These are phyloP conservation scores for Elymnias hypermnestra DNA, from an alignment of 1,140 invertebrate species.

Conservation along the genomic window DNA sequence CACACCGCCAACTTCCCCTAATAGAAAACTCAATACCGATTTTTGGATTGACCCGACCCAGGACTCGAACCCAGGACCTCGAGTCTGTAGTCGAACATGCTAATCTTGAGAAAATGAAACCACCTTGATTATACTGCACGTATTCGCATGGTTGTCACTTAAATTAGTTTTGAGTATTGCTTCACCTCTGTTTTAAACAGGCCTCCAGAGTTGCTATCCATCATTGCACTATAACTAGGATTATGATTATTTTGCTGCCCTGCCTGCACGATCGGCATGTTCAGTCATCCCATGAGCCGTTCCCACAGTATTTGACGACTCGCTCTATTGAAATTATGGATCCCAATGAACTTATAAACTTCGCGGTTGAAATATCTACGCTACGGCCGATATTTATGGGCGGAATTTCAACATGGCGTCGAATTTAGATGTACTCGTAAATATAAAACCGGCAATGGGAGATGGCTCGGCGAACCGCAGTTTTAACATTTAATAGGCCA, in stretches of 20 bases:
- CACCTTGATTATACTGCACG: too few species aligned
- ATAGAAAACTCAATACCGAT: too few species aligned
- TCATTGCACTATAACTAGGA: too few species aligned
- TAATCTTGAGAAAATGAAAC: too few species aligned
- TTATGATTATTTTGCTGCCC: slow-evolving; percentile 1
- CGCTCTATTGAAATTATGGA: slow-evolving; percentile 4
- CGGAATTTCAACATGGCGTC: background rate
- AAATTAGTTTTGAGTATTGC: too few species aligned
- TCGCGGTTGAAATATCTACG: slow-evolving; percentile 1
- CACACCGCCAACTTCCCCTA: too few species aligned
- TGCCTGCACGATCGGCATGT: slow-evolving; percentile 14
- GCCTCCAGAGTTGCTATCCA: background rate
- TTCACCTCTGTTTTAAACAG: background rate
- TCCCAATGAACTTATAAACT: slow-evolving; percentile 6
- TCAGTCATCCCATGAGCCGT: slow-evolving; percentile 4
- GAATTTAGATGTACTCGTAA: background rate
- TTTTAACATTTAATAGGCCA: too few species aligned
- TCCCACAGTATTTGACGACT: slow-evolving; percentile 20
- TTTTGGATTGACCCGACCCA: too few species aligned
- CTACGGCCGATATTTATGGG: background rate
- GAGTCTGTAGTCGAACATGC: too few species aligned
- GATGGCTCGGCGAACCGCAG: too few species aligned
- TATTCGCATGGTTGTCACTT: too few species aligned
- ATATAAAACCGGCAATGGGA: background rate
- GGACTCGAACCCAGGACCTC: too few species aligned